Conservation (phyloP, 2,888 invertebrate species). For the Tachystola acroxantha region DNA sequence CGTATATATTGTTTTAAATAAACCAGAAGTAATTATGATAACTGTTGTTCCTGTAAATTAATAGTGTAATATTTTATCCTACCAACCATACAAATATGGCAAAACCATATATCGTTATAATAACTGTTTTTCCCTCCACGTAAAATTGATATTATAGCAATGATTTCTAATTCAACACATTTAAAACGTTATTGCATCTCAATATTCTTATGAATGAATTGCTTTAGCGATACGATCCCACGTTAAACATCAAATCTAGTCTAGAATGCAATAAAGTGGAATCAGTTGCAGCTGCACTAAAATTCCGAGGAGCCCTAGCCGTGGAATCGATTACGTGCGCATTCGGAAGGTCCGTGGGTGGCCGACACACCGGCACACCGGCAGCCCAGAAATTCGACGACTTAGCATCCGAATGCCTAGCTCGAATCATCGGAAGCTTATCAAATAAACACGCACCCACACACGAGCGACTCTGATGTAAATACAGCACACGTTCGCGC, state of each 20-base stretch:
- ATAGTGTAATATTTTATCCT: no score
- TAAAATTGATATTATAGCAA: no score
- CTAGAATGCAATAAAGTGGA: neutral
- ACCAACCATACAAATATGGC: no score
- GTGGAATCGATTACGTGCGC: conserved; percentile 16
- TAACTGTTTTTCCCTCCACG: no score
- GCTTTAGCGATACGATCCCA: no score
- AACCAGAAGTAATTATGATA: no score
- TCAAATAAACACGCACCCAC: conserved; percentile 70
- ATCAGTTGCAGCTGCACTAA: conserved; percentile 1
- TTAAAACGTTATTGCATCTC: no score
- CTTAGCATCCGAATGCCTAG: conserved; percentile 63
- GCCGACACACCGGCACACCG: conserved; percentile 23
- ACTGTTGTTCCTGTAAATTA: no score
- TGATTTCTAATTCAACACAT: no score
- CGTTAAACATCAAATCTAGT: neutral
- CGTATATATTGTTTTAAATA: no score
- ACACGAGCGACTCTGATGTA: conserved; percentile 47
- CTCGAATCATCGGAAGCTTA: conserved; percentile 70
- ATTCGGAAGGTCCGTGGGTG: conserved; percentile 44
- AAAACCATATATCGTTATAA: no score
- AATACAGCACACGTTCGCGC: conserved; percentile 61
- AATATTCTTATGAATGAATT: no score
- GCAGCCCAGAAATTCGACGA: conserved; percentile 54
- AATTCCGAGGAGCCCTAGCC: conserved; percentile 2